These are phyloP conservation scores for Zeugodacus cucurbitae DNA, from an alignment of 1,140 invertebrate genomes.

Conservation along the genomic window DNA sequence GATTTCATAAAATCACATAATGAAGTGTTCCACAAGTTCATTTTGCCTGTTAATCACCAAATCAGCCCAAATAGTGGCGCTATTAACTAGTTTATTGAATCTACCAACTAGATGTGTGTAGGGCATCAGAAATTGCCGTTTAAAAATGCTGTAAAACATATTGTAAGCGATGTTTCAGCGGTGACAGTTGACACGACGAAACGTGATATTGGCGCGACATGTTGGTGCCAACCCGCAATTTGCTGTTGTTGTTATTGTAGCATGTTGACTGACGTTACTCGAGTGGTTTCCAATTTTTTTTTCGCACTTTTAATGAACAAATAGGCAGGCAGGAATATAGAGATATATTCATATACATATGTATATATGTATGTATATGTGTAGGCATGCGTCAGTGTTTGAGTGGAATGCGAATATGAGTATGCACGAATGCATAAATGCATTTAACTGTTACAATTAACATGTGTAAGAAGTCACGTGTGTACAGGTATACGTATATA, in stretches of 20 bases:
- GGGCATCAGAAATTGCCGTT: neutral
- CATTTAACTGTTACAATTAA: neutral
- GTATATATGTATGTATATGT: neutral
- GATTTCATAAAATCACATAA: too few species aligned
- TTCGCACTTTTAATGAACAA: neutral
- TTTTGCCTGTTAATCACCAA: too few species aligned
- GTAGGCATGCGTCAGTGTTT: too few species aligned
- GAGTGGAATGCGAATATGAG: neutral
- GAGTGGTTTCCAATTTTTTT: neutral
- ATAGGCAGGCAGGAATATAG: neutral
- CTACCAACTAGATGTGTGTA: too few species aligned
- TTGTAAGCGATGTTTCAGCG: neutral
- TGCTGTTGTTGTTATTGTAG: neutral
- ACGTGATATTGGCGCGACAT: slow-evolving; percentile 31
- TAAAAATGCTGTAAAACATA: slow-evolving; percentile 12
- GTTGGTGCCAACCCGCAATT: slow-evolving; percentile 2
- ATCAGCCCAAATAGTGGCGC: too few species aligned
- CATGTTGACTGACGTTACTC: neutral
- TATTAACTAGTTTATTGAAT: too few species aligned
- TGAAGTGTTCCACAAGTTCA: too few species aligned
- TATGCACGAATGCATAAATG: neutral
- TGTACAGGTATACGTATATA: neutral
- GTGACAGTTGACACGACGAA: neutral
- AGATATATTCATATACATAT: neutral
- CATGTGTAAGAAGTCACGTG: neutral